These are phyloP conservation scores for Prochilodus magdalenae DNA, from an alignment of 2,113 vertebrate genomes.

Conservation along the genomic window DNA sequence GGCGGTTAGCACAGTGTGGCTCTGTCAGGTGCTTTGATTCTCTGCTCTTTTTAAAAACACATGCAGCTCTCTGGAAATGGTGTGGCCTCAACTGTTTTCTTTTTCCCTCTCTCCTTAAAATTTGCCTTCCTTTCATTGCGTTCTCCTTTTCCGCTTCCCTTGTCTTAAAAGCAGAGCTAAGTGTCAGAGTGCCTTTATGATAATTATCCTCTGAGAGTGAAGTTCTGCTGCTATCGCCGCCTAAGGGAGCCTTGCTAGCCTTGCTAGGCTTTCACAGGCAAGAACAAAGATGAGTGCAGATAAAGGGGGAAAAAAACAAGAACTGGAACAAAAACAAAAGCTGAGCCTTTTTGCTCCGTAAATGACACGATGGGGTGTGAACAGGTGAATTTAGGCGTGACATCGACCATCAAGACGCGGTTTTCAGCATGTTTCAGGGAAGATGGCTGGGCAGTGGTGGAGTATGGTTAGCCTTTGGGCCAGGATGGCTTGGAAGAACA, in stretches of 20 bases:
- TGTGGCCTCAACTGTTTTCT: conserved; percentile 61
- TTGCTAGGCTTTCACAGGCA: conserved; percentile 19
- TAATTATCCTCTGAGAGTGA: conserved; percentile 28
- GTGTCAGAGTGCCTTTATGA: conserved; percentile 28
- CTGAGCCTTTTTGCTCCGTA: background rate
- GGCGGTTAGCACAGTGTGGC: conserved; percentile 42
- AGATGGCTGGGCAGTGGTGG: background rate
- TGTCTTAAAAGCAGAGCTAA: conserved; percentile 51
- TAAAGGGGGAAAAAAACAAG: conserved; percentile 4
- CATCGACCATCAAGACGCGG: background rate
- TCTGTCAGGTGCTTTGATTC: conserved; percentile 45
- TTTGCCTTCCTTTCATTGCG: conserved; percentile 12
- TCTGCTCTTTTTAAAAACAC: conserved; percentile 25
- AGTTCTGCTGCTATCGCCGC: background rate
- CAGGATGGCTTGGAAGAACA: background rate
- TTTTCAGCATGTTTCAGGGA: background rate
- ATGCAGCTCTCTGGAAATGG: conserved; percentile 50
- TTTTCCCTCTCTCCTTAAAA: conserved; percentile 35
- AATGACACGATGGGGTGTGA: background rate
- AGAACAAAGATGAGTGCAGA: conserved; percentile 2
- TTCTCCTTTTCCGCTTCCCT: conserved; percentile 54
- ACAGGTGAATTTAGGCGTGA: background rate
- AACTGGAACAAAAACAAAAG: conserved; percentile 3
- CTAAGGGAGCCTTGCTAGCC: background rate
- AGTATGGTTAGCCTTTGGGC: background rate